Evolutionary conservation across 2,888 invertebrate species (phyloP), one percentile per base, ranked within the genome.

Genomic region (Psylliodes chrysocephalus): DNA sequence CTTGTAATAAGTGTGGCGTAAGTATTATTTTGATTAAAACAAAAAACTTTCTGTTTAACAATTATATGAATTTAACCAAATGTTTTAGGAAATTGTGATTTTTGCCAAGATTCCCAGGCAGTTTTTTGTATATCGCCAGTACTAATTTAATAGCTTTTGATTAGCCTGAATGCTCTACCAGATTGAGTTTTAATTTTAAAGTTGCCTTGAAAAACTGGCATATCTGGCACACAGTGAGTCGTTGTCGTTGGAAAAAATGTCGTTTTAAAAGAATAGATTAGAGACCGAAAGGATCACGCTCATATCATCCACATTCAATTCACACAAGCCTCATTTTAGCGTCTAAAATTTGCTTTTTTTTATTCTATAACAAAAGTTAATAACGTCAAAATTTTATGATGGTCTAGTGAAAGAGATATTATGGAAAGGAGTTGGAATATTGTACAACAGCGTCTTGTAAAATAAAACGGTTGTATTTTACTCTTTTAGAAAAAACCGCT

Each of bases 301-400:
- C 19, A 19, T 44, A 17, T 44, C 44, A 17, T 15, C 44, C 17
- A 1, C 44, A 44, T 44, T 44, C 44, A 44, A 44, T 44, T 17
- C 44, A 44, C 44, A 44, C 40, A 19, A 44, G 44, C 44, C 17
- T 17, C 44, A n/a, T 44, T 42, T 44, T 18, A 18, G 18, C 44
- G 17, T 6, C 17, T 14, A 19, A 44, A 44, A 44, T 10, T 18
- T n/a, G 15, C 17, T 44, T 44, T 44, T 44, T 44, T 44, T 44
- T 44, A 44, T 44, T 44, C 17, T 44, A 44, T 6, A 18, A 18
- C 44, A 44, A 44, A 44, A 44, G 44, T 44, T 44, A 44, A 40
- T 40, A 12, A 44, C 44, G 7, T 17, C 17, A 44, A 44, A 14
- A 44, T 44, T 44, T 44, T 44, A 44, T 18, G 19, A 19, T 44